Evolutionary conservation across 2,888 invertebrate genomes (phyloP).

Genomic region (Nezara viridula): DNA sequence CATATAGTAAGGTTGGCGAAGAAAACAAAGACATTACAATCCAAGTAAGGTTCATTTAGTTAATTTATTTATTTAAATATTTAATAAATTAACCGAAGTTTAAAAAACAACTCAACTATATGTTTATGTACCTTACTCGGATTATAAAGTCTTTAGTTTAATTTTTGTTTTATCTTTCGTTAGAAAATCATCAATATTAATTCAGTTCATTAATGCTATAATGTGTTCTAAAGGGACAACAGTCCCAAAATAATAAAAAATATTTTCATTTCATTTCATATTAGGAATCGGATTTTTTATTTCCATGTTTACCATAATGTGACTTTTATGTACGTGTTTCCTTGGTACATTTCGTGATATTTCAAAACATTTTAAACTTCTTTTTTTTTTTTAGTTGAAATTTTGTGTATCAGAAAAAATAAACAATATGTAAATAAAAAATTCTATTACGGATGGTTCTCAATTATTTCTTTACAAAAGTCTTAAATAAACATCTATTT

Average conservation of each 20-base stretch:
- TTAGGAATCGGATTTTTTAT: not conserved
- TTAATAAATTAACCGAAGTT: constrained; percentile 33
- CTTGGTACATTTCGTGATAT: too few species aligned
- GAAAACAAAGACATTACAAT: constrained; percentile 48
- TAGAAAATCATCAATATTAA: not conserved
- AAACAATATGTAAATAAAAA: too few species aligned
- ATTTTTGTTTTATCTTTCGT: not conserved
- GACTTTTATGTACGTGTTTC: not conserved
- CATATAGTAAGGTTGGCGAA: constrained; percentile 47
- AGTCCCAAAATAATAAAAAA: too few species aligned
- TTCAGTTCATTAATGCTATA: too few species aligned
- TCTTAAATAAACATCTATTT: too few species aligned
- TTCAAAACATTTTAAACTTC: too few species aligned
- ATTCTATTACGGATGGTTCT: too few species aligned
- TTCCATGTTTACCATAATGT: not conserved
- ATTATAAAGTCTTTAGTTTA: constrained; percentile 35
- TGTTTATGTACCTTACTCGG: constrained; percentile 2
- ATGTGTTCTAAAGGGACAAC: too few species aligned
- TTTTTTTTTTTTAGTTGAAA: too few species aligned
- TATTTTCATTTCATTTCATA: too few species aligned
- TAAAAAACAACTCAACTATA: not conserved
- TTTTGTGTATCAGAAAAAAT: too few species aligned
- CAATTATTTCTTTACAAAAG: too few species aligned
- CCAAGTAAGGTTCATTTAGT: constrained; percentile 49
- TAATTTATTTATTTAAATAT: constrained; percentile 33